phyloP scores from a whole-genome alignment of 2,888 invertebrate species.

The Limenitis camilla region DNA sequence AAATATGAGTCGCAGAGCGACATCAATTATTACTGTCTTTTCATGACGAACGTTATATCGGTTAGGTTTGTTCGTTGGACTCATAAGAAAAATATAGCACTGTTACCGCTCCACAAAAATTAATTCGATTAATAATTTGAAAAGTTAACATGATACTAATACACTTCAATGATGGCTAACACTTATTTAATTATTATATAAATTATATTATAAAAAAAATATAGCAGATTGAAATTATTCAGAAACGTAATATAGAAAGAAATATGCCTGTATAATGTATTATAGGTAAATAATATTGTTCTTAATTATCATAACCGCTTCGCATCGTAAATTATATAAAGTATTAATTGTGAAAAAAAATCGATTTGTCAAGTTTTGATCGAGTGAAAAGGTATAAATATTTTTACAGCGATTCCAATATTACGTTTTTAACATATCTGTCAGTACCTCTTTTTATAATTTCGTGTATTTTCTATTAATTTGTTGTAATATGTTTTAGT shows the following conservation, averaged over 20 bases:
- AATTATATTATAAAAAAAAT: no score
- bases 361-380: no score
- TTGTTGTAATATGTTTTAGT: slow-evolving; percentile 55
- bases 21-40: slow-evolving; percentile 25
- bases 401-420: neutral
- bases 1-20: slow-evolving; percentile 65
- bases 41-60: slow-evolving; percentile 20
- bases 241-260: no score
- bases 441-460: slow-evolving; percentile 42
- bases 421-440: slow-evolving; percentile 24
- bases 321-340: no score
- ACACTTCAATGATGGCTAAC: neutral
- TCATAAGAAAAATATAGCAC: slow-evolving; percentile 40
- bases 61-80: slow-evolving; percentile 16
- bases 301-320: no score
- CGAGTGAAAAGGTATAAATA: neutral
- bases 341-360: no score
- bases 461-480: slow-evolving; percentile 39
- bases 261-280: no score
- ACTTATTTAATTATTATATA: neutral
- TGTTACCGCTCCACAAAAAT: slow-evolving; percentile 50
- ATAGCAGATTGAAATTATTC: no score
- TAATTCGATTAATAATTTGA: neutral
- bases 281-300: no score
- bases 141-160: neutral